These are phyloP conservation scores for Cephus cinctus DNA, from an alignment of 1,140 invertebrate species.

Conservation along the genomic window DNA sequence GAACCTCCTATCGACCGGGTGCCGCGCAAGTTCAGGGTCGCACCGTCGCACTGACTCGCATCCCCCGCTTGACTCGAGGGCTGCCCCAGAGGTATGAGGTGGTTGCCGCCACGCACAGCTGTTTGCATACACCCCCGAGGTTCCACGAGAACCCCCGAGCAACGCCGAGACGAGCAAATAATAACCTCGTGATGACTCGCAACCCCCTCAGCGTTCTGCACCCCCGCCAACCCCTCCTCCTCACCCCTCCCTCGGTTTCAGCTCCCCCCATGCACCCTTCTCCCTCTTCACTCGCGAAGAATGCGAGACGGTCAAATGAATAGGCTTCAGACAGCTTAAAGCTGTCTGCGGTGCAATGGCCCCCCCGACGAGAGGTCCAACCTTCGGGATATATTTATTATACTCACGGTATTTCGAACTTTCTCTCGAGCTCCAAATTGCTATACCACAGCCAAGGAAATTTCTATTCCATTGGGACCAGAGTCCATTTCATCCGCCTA, in stretches of 20 bases:
- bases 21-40: slow-evolving; percentile 50
- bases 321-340: slow-evolving; percentile 16
- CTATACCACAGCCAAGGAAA: too few relatives aligned
- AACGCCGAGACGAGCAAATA: slow-evolving; percentile 34
- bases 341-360: slow-evolving; percentile 4
- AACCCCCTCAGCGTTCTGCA: slow-evolving; percentile 9
- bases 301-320: slow-evolving; percentile 14
- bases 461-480: too few relatives aligned
- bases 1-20: slow-evolving; percentile 48
- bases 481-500: too few relatives aligned
- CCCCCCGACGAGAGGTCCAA: too few relatives aligned
- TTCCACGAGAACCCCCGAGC: not conserved
- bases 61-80: slow-evolving; percentile 21
- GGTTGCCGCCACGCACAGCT: slow-evolving; percentile 46
- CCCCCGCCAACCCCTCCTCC: slow-evolving; percentile 9
- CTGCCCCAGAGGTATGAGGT: slow-evolving; percentile 27
- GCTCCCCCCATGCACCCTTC: not conserved
- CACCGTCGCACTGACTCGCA: slow-evolving; percentile 36
- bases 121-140: slow-evolving; percentile 39
- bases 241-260: not conserved
- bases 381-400: too few relatives aligned
- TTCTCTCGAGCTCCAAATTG: too few relatives aligned
- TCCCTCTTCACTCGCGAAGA: not conserved
- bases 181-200: slow-evolving; percentile 38
- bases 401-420: too few relatives aligned